Conservation (phyloP, 2,888 invertebrate species). For the Orthosia gothica region DNA sequence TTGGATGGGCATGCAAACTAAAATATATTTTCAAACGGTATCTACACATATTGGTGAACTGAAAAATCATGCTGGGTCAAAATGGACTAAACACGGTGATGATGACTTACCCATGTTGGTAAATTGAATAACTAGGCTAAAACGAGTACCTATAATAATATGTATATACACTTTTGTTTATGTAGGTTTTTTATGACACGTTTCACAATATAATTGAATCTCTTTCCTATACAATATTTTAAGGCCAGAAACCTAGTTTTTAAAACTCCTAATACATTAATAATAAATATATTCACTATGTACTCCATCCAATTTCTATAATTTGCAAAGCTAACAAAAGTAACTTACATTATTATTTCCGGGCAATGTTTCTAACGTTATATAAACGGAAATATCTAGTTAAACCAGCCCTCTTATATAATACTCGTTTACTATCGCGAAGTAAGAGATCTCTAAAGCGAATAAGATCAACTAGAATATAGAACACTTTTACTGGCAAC, state of each 20-base stretch:
- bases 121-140: no score
- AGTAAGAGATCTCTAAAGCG: constrained; percentile 45
- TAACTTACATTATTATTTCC: constrained; percentile 22
- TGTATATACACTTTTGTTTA: no score
- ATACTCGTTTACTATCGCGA: constrained; percentile 43
- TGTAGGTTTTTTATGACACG: no score
- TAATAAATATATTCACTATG: background rate
- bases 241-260: background rate
- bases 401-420: constrained; percentile 41
- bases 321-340: constrained; percentile 24
- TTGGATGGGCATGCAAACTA: background rate
- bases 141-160: no score
- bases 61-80: constrained; percentile 1
- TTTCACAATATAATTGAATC: no score
- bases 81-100: no score
- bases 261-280: background rate
- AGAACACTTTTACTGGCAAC: constrained; percentile 52
- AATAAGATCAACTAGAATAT: constrained; percentile 55
- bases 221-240: background rate
- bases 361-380: constrained; percentile 31
- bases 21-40: background rate
- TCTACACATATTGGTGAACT: background rate
- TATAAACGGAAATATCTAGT: constrained; percentile 41
- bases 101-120: no score
- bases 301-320: background rate